Conservation (phyloP, 2,113 vertebrate species). For the Pao palembangensis region DNA sequence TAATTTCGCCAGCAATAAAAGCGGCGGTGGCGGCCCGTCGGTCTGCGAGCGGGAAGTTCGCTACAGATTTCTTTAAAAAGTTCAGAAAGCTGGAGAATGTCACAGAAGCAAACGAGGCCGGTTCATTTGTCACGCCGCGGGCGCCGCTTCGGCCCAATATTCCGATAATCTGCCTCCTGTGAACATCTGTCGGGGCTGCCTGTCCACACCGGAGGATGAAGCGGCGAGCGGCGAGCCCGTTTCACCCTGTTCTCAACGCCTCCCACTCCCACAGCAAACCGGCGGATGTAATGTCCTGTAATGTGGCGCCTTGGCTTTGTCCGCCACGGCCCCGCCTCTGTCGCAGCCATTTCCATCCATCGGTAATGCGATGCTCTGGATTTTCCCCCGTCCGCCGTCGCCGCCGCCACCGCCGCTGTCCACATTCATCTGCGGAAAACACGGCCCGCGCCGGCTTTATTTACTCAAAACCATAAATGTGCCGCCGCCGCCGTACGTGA, state of each 20-base stretch:
- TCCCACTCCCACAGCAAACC: no score
- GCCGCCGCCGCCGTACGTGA: no score
- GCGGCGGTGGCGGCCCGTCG: slow-evolving; percentile 24
- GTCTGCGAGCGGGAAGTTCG: slow-evolving; percentile 23
- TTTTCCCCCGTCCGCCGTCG: slow-evolving; percentile 2
- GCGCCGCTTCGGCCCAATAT: slow-evolving; percentile 9
- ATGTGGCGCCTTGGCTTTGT: neutral
- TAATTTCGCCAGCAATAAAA: slow-evolving; percentile 53
- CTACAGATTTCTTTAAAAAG: neutral
- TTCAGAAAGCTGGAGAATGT: neutral
- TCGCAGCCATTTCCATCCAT: slow-evolving; percentile 38
- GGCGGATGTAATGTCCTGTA: slow-evolving; percentile 7
- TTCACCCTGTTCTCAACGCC: no score
- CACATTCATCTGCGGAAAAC: slow-evolving; percentile 43
- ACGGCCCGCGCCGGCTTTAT: slow-evolving; percentile 28
- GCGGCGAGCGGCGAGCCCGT: no score
- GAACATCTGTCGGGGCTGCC: no score
- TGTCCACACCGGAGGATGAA: no score
- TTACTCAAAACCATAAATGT: slow-evolving; percentile 29
- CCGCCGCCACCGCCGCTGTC: slow-evolving; percentile 25
- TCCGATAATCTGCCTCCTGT: slow-evolving; percentile 1
- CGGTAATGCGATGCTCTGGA: slow-evolving; percentile 12
- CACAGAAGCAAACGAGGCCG: neutral
- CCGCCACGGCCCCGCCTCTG: slow-evolving; percentile 21
- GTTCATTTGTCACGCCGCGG: neutral